Evolutionary conservation across 2,888 invertebrate species (phyloP).

Genomic region (Ramazzottius varieornatus): DNA sequence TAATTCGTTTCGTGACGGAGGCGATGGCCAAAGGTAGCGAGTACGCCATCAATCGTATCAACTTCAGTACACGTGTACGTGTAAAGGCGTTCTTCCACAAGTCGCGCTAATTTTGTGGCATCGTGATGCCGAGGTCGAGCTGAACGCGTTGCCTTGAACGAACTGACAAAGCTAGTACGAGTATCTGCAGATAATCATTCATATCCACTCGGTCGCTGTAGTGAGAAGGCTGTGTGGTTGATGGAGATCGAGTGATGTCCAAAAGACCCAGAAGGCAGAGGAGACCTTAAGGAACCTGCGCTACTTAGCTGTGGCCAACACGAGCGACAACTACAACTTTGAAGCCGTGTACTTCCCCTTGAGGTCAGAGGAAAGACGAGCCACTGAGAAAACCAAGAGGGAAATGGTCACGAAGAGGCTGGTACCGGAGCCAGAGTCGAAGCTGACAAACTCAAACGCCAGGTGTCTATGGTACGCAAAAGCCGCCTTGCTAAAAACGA

Average conservation of each 20-base stretch:
- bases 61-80: conserved; percentile 3
- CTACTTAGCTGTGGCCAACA: neutral
- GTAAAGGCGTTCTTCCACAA: neutral
- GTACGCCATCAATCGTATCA: neutral
- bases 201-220: neutral
- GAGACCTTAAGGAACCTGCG: neutral
- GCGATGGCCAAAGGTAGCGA: neutral
- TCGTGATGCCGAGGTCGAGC: neutral
- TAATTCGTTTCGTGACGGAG: neutral
- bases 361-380: neutral
- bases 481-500: too few relatives aligned
- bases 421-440: neutral
- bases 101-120: neutral
- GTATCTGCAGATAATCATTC: neutral
- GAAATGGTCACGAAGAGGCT: neutral
- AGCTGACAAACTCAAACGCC: neutral
- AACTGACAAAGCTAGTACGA: neutral
- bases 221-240: neutral
- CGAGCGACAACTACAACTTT: neutral
- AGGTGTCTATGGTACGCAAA: too few relatives aligned
- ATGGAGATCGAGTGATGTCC: neutral
- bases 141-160: neutral
- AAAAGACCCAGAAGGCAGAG: neutral
- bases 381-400: neutral
- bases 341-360: neutral